Percentiles rank a stretch among this genome's conserved stretches.
phyloP scores from a whole-genome alignment of 2,113 vertebrate species.

The Equus quagga region DNA sequence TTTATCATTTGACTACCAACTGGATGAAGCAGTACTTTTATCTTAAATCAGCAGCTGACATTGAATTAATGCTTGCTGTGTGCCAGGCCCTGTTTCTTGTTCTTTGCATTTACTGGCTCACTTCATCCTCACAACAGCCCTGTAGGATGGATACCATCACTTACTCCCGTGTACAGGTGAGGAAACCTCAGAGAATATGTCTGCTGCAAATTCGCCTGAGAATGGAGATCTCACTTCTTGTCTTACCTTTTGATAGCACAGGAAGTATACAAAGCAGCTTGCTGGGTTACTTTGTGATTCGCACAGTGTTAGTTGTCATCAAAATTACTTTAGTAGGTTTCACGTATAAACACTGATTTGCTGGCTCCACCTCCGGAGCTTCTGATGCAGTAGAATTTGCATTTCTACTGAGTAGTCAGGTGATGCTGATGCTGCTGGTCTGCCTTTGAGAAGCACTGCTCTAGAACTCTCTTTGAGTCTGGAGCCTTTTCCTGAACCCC shows the following conservation, averaged over 20 bases:
- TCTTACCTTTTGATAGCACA: background rate
- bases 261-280: background rate
- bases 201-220: background rate
- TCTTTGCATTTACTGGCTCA: background rate
- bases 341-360: background rate
- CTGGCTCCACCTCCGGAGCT: background rate
- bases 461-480: background rate
- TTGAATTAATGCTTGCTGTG: background rate
- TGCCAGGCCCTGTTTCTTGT: background rate
- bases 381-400: background rate
- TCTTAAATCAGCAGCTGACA: background rate
- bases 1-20: background rate
- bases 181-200: background rate
- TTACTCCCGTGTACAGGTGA: background rate
- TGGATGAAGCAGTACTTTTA: background rate
- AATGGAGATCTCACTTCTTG: background rate
- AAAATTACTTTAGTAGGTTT: constrained; percentile 18
- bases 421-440: too few species aligned
- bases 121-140: background rate
- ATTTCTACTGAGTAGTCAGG: background rate
- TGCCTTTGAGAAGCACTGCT: background rate
- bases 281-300: background rate
- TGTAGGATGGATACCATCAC: background rate
- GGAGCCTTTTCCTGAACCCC: background rate
- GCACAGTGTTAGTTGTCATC: constrained; percentile 1